Evolutionary conservation across 2,888 invertebrate species (phyloP).

Genomic region (Acleris sparsana): DNA sequence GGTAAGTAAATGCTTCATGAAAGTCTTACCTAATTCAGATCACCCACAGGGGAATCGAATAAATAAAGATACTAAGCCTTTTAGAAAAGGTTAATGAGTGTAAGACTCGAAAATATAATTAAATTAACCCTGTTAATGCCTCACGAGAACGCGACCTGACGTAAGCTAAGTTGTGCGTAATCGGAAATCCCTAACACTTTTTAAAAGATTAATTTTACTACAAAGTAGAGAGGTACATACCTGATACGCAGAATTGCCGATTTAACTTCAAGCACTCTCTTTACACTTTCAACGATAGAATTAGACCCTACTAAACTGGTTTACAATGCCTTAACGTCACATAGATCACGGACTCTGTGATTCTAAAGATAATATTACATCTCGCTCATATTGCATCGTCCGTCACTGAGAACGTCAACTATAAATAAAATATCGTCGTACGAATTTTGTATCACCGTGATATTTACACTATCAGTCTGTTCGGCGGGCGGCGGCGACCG

Average conservation of each 20-base stretch:
- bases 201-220: conserved; percentile 47
- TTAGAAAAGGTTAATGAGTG: conserved; percentile 33
- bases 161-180: conserved; percentile 12
- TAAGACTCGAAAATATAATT: conserved; percentile 35
- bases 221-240: conserved; percentile 65
- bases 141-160: conserved; percentile 39
- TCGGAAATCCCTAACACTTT: conserved; percentile 10
- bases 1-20: conserved; percentile 65
- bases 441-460: conserved; percentile 45
- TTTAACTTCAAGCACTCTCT: conserved; percentile 66
- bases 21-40: conserved; percentile 49
- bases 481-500: conserved; percentile 29
- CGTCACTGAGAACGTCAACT: conserved; percentile 56
- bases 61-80: conserved; percentile 53
- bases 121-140: conserved; percentile 73
- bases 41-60: conserved; percentile 49
- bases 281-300: conserved; percentile 67
- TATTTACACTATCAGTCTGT: conserved; percentile 65
- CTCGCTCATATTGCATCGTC: conserved; percentile 67
- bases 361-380: conserved; percentile 58
- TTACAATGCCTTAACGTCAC: conserved; percentile 69
- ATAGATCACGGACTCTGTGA: conserved; percentile 62
- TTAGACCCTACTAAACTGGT: conserved; percentile 63
- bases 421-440: conserved; percentile 37
- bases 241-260: conserved; percentile 62